Evolutionary conservation across 2,797 vertebrate species (phyloP).

Genomic region (Sphenodon punctatus): DNA sequence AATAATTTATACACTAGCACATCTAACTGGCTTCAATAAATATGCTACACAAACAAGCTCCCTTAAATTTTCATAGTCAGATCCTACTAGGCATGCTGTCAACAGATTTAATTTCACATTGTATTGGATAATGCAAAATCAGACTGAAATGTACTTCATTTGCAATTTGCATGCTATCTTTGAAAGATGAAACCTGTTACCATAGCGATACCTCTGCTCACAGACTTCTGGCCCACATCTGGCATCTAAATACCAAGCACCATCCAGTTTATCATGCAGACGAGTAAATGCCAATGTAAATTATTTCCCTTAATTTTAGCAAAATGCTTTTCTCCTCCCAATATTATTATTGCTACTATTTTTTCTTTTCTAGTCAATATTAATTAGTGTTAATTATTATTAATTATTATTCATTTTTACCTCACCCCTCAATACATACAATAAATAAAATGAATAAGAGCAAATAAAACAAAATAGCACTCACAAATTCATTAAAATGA

Average conservation of each 20-base stretch:
- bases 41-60: neutral
- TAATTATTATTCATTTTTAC: too few species aligned
- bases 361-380: neutral
- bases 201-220: neutral
- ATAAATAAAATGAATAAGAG: too few species aligned
- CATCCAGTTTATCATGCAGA: neutral
- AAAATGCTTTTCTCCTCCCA: neutral
- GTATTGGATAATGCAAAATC: neutral
- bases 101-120: neutral
- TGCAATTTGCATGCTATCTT: neutral
- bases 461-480: too few species aligned
- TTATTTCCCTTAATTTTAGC: neutral
- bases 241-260: neutral
- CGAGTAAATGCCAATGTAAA: neutral
- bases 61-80: neutral
- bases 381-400: too few species aligned
- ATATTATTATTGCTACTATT: neutral
- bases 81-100: neutral
- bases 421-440: too few species aligned
- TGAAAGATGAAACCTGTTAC: slow-evolving; percentile 10
- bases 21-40: slow-evolving; percentile 5
- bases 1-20: neutral
- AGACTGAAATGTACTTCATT: neutral
- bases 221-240: neutral
- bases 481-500: too few species aligned